A percentile compares a stretch with the other conserved stretches of the same genome.
Conservation (phyloP, 2,888 invertebrate species). For the Hemaris fuciformis region DNA sequence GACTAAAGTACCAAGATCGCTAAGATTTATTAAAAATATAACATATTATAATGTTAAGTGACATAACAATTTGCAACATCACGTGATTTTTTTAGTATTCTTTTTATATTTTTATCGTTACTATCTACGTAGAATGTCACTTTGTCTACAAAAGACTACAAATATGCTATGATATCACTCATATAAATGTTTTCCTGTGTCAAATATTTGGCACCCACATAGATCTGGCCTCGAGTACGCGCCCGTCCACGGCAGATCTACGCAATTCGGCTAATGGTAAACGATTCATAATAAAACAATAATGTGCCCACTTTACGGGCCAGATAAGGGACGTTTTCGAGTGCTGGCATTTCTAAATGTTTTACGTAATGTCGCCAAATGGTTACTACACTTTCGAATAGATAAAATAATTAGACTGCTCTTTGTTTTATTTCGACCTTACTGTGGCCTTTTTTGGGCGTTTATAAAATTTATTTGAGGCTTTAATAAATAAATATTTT, state of each 20-base stretch:
- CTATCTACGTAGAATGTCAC: too few species aligned
- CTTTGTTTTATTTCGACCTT: constrained; percentile 1
- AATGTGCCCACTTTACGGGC: constrained; percentile 41
- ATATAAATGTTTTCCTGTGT: background rate
- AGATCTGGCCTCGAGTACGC: background rate
- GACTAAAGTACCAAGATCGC: too few species aligned
- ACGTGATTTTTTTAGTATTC: too few species aligned
- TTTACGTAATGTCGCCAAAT: constrained; percentile 17
- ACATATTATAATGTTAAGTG: too few species aligned
- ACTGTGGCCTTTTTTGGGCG: background rate
- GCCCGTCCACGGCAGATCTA: constrained; percentile 33
- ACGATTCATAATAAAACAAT: constrained; percentile 59
- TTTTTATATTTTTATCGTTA: too few species aligned
- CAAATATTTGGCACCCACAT: background rate
- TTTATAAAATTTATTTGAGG: background rate
- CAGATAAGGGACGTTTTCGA: constrained; percentile 28
- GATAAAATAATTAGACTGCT: constrained; percentile 14
- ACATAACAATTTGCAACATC: too few species aligned
- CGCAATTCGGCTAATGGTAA: constrained; percentile 47
- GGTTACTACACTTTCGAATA: constrained; percentile 12
- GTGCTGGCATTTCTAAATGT: constrained; percentile 16
- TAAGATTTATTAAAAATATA: too few species aligned
- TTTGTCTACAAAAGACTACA: too few species aligned
- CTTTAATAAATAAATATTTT: background rate
- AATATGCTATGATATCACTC: too few species aligned